Evolutionary conservation across 2,888 invertebrate species (phyloP).

Genomic region (Lasioglossum malachurum): DNA sequence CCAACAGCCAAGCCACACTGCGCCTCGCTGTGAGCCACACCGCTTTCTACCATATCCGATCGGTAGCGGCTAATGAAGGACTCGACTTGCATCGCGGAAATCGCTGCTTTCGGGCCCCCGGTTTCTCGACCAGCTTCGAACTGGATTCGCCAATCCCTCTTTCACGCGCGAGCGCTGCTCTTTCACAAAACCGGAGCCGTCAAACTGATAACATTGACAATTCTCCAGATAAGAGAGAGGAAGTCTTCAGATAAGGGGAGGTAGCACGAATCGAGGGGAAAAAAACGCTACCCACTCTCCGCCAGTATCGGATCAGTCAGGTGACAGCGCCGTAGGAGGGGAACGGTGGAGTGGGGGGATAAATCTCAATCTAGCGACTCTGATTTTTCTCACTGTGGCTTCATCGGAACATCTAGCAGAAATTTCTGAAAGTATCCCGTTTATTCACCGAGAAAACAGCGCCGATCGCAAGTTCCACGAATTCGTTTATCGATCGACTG

Average conservation of each 20-base stretch:
- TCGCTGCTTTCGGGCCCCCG: constrained; percentile 34
- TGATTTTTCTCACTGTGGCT: no score
- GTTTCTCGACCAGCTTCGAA: constrained; percentile 19
- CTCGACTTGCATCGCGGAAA: constrained; percentile 63
- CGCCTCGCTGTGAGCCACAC: not conserved
- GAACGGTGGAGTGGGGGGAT: no score
- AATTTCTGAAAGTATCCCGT: no score
- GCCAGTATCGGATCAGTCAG: no score
- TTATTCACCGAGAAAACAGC: no score
- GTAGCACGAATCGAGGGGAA: no score
- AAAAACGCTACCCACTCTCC: no score
- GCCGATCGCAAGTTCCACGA: not conserved
- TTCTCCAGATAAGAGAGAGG: no score
- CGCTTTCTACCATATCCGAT: constrained; percentile 58
- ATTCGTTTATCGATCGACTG: not conserved
- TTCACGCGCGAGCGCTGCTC: not conserved
- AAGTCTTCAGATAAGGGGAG: no score
- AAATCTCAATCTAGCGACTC: no score
- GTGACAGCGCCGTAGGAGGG: no score
- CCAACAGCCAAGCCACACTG: not conserved
- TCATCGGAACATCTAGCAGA: no score
- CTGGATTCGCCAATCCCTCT: not conserved
- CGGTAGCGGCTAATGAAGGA: constrained; percentile 76
- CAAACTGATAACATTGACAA: not conserved
- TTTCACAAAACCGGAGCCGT: not conserved